phyloP scores from a whole-genome alignment of 2,113 vertebrate species.

The Carollia perspicillata region DNA sequence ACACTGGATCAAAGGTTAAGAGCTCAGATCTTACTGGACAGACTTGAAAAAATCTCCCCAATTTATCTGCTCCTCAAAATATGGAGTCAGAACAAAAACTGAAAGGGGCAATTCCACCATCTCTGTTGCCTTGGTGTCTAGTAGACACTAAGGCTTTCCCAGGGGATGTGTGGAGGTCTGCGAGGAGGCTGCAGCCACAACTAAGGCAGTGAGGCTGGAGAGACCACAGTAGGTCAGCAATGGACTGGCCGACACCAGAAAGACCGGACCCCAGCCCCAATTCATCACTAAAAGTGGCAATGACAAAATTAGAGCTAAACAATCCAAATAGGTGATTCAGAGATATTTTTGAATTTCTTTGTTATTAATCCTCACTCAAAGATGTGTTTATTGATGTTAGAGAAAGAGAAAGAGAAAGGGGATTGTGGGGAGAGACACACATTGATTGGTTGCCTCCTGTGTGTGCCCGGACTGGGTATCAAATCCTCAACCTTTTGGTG shows the following conservation, averaged over 20 bases:
- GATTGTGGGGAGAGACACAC: no score
- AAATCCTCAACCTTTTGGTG: no score
- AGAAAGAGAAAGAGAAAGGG: no score
- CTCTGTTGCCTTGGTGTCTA: not conserved
- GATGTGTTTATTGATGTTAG: no score
- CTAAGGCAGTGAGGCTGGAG: not conserved
- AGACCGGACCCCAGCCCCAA: not conserved
- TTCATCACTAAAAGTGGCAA: not conserved
- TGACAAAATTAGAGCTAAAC: not conserved
- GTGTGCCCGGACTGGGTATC: no score
- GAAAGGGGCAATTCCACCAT: not conserved
- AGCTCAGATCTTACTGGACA: not conserved
- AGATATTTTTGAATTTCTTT: not conserved
- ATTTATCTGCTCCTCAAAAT: not conserved
- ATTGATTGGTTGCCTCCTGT: no score
- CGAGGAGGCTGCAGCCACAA: not conserved
- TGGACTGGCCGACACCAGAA: not conserved
- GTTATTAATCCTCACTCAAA: no score
- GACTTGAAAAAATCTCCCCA: not conserved
- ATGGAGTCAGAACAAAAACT: not conserved
- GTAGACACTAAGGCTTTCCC: not conserved
- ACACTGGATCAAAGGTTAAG: not conserved
- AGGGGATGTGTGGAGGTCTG: not conserved
- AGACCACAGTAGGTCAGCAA: not conserved
- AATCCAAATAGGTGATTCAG: not conserved